phyloP scores from a whole-genome alignment of 1,140 invertebrate species.

The Nephila pilipes region DNA sequence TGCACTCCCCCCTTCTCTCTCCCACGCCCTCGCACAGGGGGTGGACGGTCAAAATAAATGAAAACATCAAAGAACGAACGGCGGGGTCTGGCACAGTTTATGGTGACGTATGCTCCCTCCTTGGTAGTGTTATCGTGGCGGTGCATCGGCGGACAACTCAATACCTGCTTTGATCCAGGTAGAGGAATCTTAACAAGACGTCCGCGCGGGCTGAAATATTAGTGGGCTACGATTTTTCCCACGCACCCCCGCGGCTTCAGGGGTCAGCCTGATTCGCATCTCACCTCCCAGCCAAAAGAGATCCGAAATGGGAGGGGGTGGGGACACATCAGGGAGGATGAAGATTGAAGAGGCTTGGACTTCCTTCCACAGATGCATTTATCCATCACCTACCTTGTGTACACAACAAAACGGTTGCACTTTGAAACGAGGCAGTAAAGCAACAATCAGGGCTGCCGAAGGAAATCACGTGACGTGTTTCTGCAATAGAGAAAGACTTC shows the following conservation, averaged over 20 bases:
- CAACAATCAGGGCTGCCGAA: not conserved
- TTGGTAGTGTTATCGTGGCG: not conserved
- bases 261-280: constrained; percentile 46
- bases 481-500: too few relatives aligned
- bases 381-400: not conserved
- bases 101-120: constrained; percentile 56
- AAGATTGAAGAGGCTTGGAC: not conserved
- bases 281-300: not conserved
- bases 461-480: not conserved
- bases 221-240: constrained; percentile 60
- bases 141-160: not conserved
- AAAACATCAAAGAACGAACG: constrained; percentile 30
- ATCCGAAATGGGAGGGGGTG: not conserved
- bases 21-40: not conserved
- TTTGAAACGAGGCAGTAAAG: not conserved
- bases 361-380: not conserved
- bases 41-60: constrained; percentile 5
- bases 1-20: too few relatives aligned
- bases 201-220: constrained; percentile 58
- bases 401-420: not conserved
- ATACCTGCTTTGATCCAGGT: constrained; percentile 57
- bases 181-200: constrained; percentile 49
- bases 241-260: constrained; percentile 64
- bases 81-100: constrained; percentile 29
- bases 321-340: not conserved